These are phyloP conservation scores for Rhadinocentrus ornatus DNA, from an alignment of 2,797 vertebrate genomes.

Conservation along the genomic window DNA sequence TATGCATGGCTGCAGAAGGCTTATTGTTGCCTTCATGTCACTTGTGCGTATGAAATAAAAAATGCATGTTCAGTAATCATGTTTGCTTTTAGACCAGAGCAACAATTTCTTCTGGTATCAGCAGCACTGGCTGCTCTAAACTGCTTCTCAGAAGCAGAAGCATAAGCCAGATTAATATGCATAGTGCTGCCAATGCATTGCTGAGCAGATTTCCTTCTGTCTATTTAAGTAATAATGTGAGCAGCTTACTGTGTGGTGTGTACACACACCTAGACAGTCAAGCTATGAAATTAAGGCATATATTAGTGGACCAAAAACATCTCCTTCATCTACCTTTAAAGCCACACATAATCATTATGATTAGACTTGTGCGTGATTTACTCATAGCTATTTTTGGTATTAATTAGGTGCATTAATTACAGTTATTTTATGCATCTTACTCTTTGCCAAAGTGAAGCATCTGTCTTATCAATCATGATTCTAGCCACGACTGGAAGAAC, in stretches of 20 bases:
- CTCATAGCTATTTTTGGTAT: constrained; percentile 23
- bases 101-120: constrained; percentile 33
- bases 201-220: constrained; percentile 43
- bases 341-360: constrained; percentile 11
- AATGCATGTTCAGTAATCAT: constrained; percentile 17
- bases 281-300: constrained; percentile 13
- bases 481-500: constrained; percentile 22
- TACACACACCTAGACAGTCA: constrained; percentile 21
- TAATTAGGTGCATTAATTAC: constrained; percentile 42
- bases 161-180: constrained; percentile 48
- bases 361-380: constrained; percentile 20
- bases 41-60: constrained; percentile 8
- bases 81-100: constrained; percentile 28
- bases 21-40: constrained; percentile 9
- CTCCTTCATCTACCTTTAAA: constrained; percentile 29
- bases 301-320: constrained; percentile 13
- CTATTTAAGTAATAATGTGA: constrained; percentile 47
- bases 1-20: constrained; percentile 9
- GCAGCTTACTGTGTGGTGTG: constrained; percentile 26
- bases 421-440: constrained; percentile 30
- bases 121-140: constrained; percentile 24
- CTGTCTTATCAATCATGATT: constrained; percentile 52
- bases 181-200: constrained; percentile 28
- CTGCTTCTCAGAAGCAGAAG: constrained; percentile 31
- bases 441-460: constrained; percentile 31